Evolutionary conservation across 2,113 vertebrate genomes (phyloP).

Genomic region (Petroica traversi): DNA sequence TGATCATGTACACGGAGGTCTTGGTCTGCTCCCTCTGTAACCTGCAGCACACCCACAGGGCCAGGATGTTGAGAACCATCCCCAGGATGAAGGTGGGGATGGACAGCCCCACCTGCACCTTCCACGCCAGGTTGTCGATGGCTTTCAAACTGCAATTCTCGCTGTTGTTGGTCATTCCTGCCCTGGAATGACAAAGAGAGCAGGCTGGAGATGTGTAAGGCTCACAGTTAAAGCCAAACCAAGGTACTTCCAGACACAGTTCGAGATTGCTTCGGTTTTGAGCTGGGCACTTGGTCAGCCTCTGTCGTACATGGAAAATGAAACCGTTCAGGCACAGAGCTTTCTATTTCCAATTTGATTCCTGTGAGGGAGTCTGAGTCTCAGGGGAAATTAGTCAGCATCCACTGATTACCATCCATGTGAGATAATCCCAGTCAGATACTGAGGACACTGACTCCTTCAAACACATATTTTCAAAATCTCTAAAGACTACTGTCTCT

Average conservation of each 20-base stretch:
- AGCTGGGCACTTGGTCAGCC: background rate
- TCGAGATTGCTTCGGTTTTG: background rate
- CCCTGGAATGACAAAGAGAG: slow-evolving; percentile 15
- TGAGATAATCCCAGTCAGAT: background rate
- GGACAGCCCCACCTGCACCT: slow-evolving; percentile 75
- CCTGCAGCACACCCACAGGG: slow-evolving; percentile 77
- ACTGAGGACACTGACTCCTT: background rate
- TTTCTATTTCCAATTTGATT: background rate
- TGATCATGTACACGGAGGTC: slow-evolving; percentile 89
- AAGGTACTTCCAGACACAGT: background rate
- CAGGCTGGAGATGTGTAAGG: background rate
- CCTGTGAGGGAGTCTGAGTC: background rate
- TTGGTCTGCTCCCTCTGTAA: slow-evolving; percentile 78
- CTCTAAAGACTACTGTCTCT: background rate
- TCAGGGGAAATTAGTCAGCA: background rate
- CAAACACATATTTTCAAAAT: background rate
- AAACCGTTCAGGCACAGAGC: background rate
- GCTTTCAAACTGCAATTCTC: background rate
- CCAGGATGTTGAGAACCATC: slow-evolving; percentile 76
- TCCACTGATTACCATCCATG: background rate
- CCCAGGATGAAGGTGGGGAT: slow-evolving; percentile 84
- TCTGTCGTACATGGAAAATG: background rate
- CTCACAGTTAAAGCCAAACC: background rate
- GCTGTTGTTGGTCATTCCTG: background rate
- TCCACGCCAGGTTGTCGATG: slow-evolving; percentile 58